These are phyloP conservation scores for Drosophila nikananu DNA, from an alignment of 1,140 invertebrate genomes.

Conservation along the genomic window DNA sequence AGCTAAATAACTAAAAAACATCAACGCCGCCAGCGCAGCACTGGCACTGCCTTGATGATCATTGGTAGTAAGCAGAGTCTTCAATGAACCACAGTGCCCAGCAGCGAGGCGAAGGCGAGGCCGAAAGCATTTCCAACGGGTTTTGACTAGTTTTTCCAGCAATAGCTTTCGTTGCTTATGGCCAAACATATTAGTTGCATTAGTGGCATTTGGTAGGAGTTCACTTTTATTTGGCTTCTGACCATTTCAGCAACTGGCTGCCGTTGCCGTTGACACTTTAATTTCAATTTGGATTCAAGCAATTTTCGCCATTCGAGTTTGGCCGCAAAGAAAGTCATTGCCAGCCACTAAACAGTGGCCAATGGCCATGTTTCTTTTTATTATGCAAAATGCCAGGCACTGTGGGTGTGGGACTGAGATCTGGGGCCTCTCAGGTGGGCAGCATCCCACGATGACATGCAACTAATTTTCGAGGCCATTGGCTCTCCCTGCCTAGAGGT, in stretches of 20 bases:
- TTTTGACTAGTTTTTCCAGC: conserved; percentile 52
- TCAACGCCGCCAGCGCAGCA: conserved; percentile 1
- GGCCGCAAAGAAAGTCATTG: conserved; percentile 75
- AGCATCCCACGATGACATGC: conserved; percentile 32
- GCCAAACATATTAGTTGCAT: conserved; percentile 77
- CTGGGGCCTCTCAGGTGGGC: conserved; percentile 40
- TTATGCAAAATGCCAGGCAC: conserved; percentile 60
- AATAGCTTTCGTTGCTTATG: conserved; percentile 78
- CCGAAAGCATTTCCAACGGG: conserved; percentile 50
- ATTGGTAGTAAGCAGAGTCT: conserved; percentile 33
- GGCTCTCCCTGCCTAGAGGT: conserved; percentile 22
- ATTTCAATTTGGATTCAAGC: conserved; percentile 73
- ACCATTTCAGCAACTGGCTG: conserved; percentile 72
- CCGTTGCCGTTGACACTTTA: conserved; percentile 71
- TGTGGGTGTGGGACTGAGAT: conserved; percentile 36
- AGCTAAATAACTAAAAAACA: background rate
- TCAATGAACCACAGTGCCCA: conserved; percentile 56
- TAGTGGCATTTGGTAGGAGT: conserved; percentile 64
- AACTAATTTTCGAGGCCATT: conserved; percentile 36
- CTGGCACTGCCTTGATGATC: conserved; percentile 24
- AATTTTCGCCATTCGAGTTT: conserved; percentile 61
- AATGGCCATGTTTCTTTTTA: conserved; percentile 50
- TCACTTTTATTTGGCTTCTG: conserved; percentile 58
- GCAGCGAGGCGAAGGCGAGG: conserved; percentile 31
- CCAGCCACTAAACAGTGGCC: conserved; percentile 48